Evolutionary conservation across 2,888 invertebrate species (phyloP), one percentile per base, ranked within the genome.

Genomic region (Digitonthophagus gazella): DNA sequence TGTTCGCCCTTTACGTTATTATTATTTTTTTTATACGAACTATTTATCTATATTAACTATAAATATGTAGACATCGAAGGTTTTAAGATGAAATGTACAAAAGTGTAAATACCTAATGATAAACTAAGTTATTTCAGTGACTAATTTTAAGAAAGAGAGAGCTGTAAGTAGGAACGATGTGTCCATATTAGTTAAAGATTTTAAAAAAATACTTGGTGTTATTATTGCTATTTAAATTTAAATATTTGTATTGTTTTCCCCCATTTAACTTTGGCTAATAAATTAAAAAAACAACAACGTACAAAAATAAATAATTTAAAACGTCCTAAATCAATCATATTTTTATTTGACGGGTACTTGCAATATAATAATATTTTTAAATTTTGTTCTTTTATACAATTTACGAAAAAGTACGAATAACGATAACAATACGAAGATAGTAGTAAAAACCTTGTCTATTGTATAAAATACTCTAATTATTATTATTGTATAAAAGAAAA

Each of bases 281-380:
- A 44, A 44, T 8, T 44, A 44, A 44, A 44, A 11, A 44, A 44
- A 44, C 8, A 44, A 44, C n/a, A 28, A 67, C 61, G 67, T 67
- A 68, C 56, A 65, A 68, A 67, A 66, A 15, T 65, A 65, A 58
- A 20, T 64, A 64, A 55, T 67, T 54, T 19, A 44, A 64, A 15
- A 16, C 54, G 15, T 15, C 55, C 19, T 65, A 65, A 66, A 19
- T 64, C 65, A 73, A 79, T 79, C 72, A 72, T 71, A 69, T 75
- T 76, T 75, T 74, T 79, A 76, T 78, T 77, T 67, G 78, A 80
- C 80, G 80, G 80, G 79, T 80, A 77, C 74, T 78, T 81, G 81
- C 81, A 81, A 81, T 81, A 81, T 81, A 78, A 79, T 78, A 78
- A 61, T 61, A 19, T 18, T 61, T 44, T 44, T 44, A 44, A 8